Percentiles rank a stretch among this genome's conserved stretches.
Evolutionary conservation across 92 coral and sea anemone genomes (phyloP).

Genomic region (Phenganax subtilis): DNA sequence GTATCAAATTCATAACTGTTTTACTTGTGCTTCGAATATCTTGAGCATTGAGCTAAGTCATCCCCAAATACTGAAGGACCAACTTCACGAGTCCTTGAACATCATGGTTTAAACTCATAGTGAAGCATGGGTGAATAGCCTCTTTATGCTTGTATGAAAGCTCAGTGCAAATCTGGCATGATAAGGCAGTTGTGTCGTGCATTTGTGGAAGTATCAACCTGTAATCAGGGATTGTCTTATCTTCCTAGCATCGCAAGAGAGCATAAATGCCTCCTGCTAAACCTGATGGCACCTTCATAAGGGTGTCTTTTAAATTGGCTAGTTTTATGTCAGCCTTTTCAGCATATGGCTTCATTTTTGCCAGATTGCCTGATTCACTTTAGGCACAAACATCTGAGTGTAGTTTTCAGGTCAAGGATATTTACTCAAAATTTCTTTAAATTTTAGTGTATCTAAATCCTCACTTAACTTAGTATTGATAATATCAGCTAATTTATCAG

Average conservation of each 20-base stretch:
- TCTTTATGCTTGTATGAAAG: constrained; percentile 23
- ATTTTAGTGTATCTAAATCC: background rate
- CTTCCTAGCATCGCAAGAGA: background rate
- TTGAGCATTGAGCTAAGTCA: constrained; percentile 18
- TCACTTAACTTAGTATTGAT: background rate
- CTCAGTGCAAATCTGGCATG: constrained; percentile 14
- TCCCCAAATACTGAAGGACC: constrained; percentile 24
- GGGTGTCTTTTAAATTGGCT: constrained; percentile 22
- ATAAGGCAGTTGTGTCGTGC: background rate
- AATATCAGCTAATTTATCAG: background rate
- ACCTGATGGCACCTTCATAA: background rate
- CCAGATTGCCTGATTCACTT: constrained; percentile 26
- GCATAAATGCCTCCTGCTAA: background rate
- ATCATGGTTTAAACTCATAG: constrained; percentile 2
- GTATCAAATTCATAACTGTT: background rate
- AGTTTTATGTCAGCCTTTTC: constrained; percentile 21
- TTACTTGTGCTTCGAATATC: constrained; percentile 11
- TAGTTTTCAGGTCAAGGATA: constrained; percentile 21
- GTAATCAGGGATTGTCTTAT: background rate
- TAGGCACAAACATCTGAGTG: background rate
- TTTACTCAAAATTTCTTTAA: background rate
- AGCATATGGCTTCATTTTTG: background rate
- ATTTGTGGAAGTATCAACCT: background rate
- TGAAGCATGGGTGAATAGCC: constrained; percentile 26
- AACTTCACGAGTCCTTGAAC: constrained; percentile 18